These are phyloP conservation scores for Gulo gulo DNA, from an alignment of 2,113 vertebrate species.

Conservation along the genomic window DNA sequence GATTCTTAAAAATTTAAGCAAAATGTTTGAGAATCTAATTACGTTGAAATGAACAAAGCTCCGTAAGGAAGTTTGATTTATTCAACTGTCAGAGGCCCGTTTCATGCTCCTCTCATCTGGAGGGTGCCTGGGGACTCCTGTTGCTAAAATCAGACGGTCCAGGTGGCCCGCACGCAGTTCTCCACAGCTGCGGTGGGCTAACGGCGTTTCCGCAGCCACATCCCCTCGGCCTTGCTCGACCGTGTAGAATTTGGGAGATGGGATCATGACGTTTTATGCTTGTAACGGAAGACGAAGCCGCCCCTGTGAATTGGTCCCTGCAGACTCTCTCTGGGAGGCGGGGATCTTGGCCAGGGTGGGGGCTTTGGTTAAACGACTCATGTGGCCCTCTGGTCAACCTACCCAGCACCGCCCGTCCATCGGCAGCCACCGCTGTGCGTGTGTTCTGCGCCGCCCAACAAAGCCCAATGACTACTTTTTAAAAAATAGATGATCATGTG, in stretches of 20 bases:
- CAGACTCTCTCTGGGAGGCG: accelerated
- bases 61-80: background rate
- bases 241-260: no score
- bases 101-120: background rate
- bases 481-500: background rate
- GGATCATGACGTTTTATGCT: background rate
- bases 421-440: accelerated
- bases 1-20: background rate
- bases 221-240: background rate
- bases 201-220: accelerated
- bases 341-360: accelerated
- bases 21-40: background rate
- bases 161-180: accelerated
- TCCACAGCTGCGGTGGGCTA: accelerated
- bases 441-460: background rate
- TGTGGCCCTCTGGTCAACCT: accelerated
- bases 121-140: background rate
- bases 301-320: no score
- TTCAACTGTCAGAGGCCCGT: background rate
- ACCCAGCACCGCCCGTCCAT: accelerated
- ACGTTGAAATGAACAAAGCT: background rate
- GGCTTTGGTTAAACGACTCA: accelerated
- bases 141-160: background rate
- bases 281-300: background rate
- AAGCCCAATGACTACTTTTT: background rate